Percentiles rank a stretch among this genome's conserved stretches.
phyloP scores from a whole-genome alignment of 1,140 invertebrate species.

The Matsumurasca onukii region DNA sequence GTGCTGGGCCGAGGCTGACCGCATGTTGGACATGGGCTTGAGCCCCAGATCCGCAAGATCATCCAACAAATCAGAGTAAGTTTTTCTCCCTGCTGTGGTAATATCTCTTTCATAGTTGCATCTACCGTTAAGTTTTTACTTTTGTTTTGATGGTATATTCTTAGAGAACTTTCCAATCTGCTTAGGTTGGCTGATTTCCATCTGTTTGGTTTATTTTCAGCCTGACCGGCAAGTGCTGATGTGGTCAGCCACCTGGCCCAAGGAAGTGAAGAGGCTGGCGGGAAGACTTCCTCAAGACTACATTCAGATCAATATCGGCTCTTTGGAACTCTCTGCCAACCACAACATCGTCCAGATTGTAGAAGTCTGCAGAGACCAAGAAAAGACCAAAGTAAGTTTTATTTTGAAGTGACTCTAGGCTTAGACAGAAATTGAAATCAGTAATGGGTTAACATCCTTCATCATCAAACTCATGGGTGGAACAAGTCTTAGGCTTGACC shows the following conservation, averaged over 20 bases:
- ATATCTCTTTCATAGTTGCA: too few relatives aligned
- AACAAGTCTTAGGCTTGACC: too few relatives aligned
- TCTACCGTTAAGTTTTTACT: not conserved
- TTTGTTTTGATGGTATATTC: slow-evolving; percentile 8
- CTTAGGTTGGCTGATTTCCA: not conserved
- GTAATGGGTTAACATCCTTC: too few relatives aligned
- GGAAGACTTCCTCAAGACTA: slow-evolving; percentile 96
- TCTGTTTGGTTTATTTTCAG: slow-evolving; percentile 42
- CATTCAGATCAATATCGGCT: slow-evolving; percentile 96
- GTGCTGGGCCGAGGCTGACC: slow-evolving; percentile 94
- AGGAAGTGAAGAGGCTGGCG: slow-evolving; percentile 92
- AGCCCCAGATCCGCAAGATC: slow-evolving; percentile 98
- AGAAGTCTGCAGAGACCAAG: slow-evolving; percentile 89
- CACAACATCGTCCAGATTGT: slow-evolving; percentile 98
- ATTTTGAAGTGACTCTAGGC: too few relatives aligned
- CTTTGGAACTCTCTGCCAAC: slow-evolving; percentile 92
- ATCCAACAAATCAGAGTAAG: slow-evolving; percentile 83
- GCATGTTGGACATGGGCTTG: slow-evolving; percentile 95
- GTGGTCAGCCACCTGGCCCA: slow-evolving; percentile 99
- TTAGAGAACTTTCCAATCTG: not conserved
- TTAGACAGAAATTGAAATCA: too few relatives aligned
- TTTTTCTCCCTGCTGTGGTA: slow-evolving; percentile 24
- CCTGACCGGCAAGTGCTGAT: slow-evolving; percentile 84
- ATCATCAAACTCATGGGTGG: too few relatives aligned
- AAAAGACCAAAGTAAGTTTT: slow-evolving; percentile 75